Evolutionary conservation across 2,797 vertebrate species (phyloP), one percentile per base, ranked within the genome.

Genomic region (Craterocephalus amniculus): DNA sequence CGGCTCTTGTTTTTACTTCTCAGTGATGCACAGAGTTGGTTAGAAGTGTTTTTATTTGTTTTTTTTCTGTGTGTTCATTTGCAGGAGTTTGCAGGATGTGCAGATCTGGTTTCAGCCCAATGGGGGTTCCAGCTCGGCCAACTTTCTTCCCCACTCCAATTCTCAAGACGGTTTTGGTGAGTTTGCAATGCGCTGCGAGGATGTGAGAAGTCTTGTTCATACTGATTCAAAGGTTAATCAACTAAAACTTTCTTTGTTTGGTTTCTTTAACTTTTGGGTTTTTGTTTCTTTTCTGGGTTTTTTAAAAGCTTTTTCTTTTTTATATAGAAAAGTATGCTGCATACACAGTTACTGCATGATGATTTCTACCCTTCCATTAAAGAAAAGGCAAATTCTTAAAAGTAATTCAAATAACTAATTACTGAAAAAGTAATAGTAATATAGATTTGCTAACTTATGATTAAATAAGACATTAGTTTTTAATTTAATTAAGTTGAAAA

Each of bases 101-200:
- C 97, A 99, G 91, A 99, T 99, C 80, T 96, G 96, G 90, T 98
- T 99, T 88, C 96, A 99, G 67, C 97, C 98, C 34, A 95, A 95
- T 70, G 85, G 92, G 0, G 92, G 87, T 36, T 91, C 94, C 71
- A 94, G 93, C 20, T 85, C 91, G 16, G 87, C 89, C 0, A 71
- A 83, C 12, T 94, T 96, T 5, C 86, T 96, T 58, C 89, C 95
- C 32, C 83, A 92, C 59, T 94, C 95, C 52, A 81, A 93, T 70
- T 88, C 95, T 54, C 95, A 95, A 27, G 96, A 97, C 60, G 94
- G 94, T 51, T 96, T 97, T 73, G 94, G 97, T 98, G 81, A 92
- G 94, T 92, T n/a, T 5, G 16, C 18, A 26, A 2, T 38, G 3
- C 11, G 14, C 11, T n/a, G 5, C 26, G 6, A 56, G 13, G 38